These are phyloP conservation scores for Euleptes europaea DNA, from an alignment of 2,113 vertebrate species.

Conservation along the genomic window DNA sequence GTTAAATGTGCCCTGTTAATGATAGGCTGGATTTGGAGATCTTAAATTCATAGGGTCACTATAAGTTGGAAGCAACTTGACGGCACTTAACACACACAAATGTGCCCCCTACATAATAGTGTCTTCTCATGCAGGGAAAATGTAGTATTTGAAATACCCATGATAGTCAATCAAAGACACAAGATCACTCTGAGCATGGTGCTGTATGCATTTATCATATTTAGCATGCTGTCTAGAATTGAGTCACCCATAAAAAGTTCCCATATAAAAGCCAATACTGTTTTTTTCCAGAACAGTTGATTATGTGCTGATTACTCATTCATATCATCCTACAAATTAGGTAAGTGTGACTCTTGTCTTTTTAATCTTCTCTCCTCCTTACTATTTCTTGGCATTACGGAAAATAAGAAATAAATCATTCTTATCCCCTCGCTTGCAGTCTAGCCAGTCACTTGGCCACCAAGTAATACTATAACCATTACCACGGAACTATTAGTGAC, in stretches of 20 bases:
- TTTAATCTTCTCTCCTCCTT: not conserved
- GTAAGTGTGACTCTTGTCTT: not conserved
- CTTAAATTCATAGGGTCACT: too few relatives aligned
- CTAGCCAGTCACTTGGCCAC: not conserved
- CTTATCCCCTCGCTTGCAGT: not conserved
- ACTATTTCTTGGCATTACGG: not conserved
- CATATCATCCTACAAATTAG: conserved; percentile 24
- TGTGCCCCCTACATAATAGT: not conserved
- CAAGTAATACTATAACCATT: not conserved
- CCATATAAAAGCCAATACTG: rapidly evolving
- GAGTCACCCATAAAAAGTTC: not conserved
- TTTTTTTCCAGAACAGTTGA: not conserved
- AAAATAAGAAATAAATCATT: not conserved
- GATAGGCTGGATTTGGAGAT: too few relatives aligned
- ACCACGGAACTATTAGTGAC: not conserved
- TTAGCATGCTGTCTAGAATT: not conserved
- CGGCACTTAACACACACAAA: too few relatives aligned
- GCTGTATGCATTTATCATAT: not conserved
- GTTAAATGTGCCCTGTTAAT: too few relatives aligned
- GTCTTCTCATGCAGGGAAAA: rapidly evolving
- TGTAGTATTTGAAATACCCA: not conserved
- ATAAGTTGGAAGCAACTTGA: too few relatives aligned
- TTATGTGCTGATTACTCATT: not conserved
- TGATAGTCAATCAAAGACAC: not conserved
- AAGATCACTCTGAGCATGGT: not conserved